These are phyloP conservation scores for Notodonta ziczac DNA, from an alignment of 2,888 invertebrate species.

Conservation along the genomic window DNA sequence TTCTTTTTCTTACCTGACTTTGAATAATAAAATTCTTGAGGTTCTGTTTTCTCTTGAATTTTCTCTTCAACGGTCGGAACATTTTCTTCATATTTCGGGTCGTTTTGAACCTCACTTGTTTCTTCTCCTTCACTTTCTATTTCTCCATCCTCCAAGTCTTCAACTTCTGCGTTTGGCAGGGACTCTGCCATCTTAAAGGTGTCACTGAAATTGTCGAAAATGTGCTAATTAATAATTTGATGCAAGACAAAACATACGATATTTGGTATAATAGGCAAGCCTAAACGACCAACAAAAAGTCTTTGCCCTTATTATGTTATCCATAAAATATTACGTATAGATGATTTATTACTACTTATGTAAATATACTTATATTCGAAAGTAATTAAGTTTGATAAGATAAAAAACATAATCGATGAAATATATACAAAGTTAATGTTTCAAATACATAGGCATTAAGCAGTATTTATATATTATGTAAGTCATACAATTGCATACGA, in stretches of 20 bases:
- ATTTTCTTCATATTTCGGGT: slow-evolving; percentile 51
- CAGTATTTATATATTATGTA: too few species aligned
- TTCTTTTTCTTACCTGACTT: slow-evolving; percentile 83
- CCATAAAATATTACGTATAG: too few species aligned
- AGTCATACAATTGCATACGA: too few species aligned
- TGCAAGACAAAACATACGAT: neutral
- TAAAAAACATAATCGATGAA: neutral
- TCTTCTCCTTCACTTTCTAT: slow-evolving; percentile 88
- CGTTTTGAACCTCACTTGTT: slow-evolving; percentile 49
- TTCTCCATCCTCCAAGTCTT: slow-evolving; percentile 95
- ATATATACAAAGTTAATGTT: too few species aligned
- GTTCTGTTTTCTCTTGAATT: slow-evolving; percentile 56
- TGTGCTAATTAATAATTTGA: neutral
- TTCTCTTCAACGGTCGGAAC: slow-evolving; percentile 41
- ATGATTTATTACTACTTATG: neutral
- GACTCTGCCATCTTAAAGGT: slow-evolving; percentile 66
- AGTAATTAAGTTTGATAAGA: neutral
- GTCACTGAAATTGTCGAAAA: slow-evolving; percentile 67
- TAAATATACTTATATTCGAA: neutral
- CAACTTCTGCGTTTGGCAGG: slow-evolving; percentile 49
- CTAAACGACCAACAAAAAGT: neutral
- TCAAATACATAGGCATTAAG: too few species aligned
- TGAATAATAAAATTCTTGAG: slow-evolving; percentile 62
- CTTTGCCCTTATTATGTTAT: too few species aligned
- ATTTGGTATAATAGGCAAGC: neutral